Base-by-base conservation (phyloP, 2,888 invertebrate species). In the Augochlorella aurata region DNA sequence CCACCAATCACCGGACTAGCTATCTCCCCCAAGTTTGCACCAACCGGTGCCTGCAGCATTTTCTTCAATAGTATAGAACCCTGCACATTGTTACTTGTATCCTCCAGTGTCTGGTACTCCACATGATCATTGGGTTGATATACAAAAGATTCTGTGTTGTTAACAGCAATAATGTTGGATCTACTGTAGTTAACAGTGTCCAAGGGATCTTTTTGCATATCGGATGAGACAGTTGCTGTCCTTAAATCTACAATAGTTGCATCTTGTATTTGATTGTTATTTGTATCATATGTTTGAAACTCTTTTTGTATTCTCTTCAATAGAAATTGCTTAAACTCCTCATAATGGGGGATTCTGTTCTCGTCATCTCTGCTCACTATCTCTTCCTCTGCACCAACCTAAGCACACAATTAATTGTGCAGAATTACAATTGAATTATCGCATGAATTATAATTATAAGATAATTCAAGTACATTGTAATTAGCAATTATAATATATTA, bases 11-110 rank as follows among this genome's bases (percentile, higher is more conserved):
- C 88, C 1, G 92, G 92, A 73, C 91, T 90, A 9, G 92, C 92
- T 63, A 93, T 91, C 65, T 91, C 92, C 47, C 91, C 91, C 21
- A 93, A 84, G 87, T 93, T 92, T 3, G 92, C 91, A 24, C 93
- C 93, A 2, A 85, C 89, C 18, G 93, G 93, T 18, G 93, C 93
- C 78, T 93, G 92, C 7, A 93, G 85, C 92, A 93, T 92, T 84
- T 91, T 92, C 79, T 92, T 92, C 0, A 93, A 61, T 5, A 92
- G 81, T 16, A 92, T 84, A 0, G 92, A 87, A 5, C 88, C 90
- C 7, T 86, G 85, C 0, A 75, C 44, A 54, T 84, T 86, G 18
- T 21, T 75, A 12, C 76, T 89, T 1, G 87, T 29, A 66, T 89
- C 87, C 14, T 84, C 81, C 16, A 79, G 1, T 7, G 83, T 66